Conservation (phyloP, 2,888 invertebrate genomes). For the Lasioglossum leucozonium region DNA sequence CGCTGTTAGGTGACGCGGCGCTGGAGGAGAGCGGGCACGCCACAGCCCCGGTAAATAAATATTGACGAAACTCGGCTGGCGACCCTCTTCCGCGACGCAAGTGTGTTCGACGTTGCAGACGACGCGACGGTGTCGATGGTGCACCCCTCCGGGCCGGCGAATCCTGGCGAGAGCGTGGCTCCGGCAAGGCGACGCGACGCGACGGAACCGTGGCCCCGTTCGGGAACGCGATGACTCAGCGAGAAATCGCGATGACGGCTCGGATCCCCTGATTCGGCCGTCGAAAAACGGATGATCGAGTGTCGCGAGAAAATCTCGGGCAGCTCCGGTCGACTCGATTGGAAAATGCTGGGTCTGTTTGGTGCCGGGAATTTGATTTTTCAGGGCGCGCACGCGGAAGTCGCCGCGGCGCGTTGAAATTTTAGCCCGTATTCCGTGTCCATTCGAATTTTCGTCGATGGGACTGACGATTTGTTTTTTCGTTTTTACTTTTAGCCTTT, state of each 20-base stretch:
- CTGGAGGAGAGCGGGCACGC: background rate
- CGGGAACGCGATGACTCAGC: conserved; percentile 17
- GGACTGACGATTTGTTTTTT: background rate
- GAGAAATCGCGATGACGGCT: background rate
- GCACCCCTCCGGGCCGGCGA: background rate
- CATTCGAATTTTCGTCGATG: background rate
- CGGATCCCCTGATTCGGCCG: background rate
- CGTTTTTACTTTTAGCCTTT: background rate
- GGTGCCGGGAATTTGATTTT: background rate
- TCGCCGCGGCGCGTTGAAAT: background rate
- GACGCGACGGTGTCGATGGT: background rate
- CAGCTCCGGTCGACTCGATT: background rate
- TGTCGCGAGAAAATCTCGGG: background rate
- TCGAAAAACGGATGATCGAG: background rate
- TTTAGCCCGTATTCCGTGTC: background rate
- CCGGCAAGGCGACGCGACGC: background rate
- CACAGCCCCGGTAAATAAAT: conserved; percentile 54
- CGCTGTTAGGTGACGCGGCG: conserved; percentile 2
- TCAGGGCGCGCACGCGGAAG: background rate
- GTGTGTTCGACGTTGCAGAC: conserved; percentile 45
- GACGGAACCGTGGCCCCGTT: background rate
- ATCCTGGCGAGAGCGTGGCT: background rate
- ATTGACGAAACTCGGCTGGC: conserved; percentile 48
- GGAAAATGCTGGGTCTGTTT: background rate
- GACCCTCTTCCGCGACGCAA: conserved; percentile 26